A percentile compares a stretch with the other conserved stretches of the same genome.
phyloP scores from a whole-genome alignment of 2,888 invertebrate species.

The Leptopilina syphax region DNA sequence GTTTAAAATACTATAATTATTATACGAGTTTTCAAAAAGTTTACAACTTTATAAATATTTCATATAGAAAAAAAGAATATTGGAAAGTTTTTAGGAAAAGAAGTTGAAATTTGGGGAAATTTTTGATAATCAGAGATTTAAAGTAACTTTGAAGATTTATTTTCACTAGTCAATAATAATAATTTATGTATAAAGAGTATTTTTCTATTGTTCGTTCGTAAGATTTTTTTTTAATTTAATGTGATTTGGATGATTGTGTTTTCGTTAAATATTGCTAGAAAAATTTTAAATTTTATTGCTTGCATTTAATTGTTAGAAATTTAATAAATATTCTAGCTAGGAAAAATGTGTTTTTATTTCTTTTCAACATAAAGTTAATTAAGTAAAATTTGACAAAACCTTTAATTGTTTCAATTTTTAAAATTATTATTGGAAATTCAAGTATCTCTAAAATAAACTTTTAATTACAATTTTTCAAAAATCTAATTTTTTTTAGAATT shows the following conservation, averaged over 20 bases:
- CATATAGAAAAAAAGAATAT: background rate
- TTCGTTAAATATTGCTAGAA: background rate
- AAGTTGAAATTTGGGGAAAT: background rate
- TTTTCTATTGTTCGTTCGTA: slow-evolving; percentile 7
- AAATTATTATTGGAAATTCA: too few relatives aligned
- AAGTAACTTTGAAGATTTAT: slow-evolving; percentile 11
- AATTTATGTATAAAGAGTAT: slow-evolving; percentile 13
- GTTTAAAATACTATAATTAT: background rate
- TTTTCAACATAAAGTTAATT: background rate
- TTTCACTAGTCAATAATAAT: slow-evolving; percentile 28
- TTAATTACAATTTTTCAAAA: too few relatives aligned
- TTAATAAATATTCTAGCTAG: background rate
- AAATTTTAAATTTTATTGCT: background rate
- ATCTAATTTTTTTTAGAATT: too few relatives aligned
- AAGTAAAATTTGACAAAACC: too few relatives aligned
- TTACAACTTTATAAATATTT: too few relatives aligned
- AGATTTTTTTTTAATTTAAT: background rate
- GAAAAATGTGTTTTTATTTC: background rate
- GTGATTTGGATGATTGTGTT: slow-evolving; percentile 2
- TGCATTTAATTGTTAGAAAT: background rate
- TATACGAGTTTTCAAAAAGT: too few relatives aligned
- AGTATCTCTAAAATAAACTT: too few relatives aligned
- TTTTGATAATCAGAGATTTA: background rate
- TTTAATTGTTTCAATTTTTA: too few relatives aligned
- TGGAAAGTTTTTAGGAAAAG: background rate